Evolutionary conservation across 92 coral and sea anemone species (phyloP).

Genomic region (Siderastrea siderea): DNA sequence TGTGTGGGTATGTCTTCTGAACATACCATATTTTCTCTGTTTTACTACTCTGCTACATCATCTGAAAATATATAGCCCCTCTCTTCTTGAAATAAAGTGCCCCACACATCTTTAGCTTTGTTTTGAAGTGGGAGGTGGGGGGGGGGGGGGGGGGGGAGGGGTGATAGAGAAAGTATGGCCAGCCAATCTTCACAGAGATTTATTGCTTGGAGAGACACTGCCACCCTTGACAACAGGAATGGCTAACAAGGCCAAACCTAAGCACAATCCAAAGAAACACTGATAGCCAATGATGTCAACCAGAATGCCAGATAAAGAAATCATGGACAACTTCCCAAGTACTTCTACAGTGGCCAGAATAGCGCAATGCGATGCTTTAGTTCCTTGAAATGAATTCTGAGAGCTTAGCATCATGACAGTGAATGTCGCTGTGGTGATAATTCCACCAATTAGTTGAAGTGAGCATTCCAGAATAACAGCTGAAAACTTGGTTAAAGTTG

Average conservation of each 20-base stretch:
- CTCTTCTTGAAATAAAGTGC: too few relatives aligned
- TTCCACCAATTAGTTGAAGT: slow-evolving; percentile 84
- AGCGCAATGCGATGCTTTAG: slow-evolving; percentile 90
- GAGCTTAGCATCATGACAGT: slow-evolving; percentile 90
- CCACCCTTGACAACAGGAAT: slow-evolving; percentile 51
- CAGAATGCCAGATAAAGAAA: slow-evolving; percentile 80
- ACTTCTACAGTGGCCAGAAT: slow-evolving; percentile 94
- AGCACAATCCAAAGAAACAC: slow-evolving; percentile 75
- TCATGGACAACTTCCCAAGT: slow-evolving; percentile 90
- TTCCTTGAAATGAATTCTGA: slow-evolving; percentile 59
- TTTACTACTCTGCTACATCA: too few relatives aligned
- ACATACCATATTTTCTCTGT: too few relatives aligned
- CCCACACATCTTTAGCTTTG: background rate
- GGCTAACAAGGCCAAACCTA: slow-evolving; percentile 56
- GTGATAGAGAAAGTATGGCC: background rate
- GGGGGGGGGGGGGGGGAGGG: too few relatives aligned
- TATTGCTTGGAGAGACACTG: background rate
- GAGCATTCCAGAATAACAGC: slow-evolving; percentile 72
- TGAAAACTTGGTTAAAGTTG: slow-evolving; percentile 12
- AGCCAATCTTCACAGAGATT: background rate
- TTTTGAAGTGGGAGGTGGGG: too few relatives aligned
- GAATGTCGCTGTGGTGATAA: slow-evolving; percentile 88
- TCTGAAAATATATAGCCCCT: too few relatives aligned
- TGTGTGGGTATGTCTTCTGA: too few relatives aligned
- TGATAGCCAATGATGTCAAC: slow-evolving; percentile 85